Base-by-base conservation (phyloP, 1,140 invertebrate genomes). In the Sycophaga agraensis region DNA sequence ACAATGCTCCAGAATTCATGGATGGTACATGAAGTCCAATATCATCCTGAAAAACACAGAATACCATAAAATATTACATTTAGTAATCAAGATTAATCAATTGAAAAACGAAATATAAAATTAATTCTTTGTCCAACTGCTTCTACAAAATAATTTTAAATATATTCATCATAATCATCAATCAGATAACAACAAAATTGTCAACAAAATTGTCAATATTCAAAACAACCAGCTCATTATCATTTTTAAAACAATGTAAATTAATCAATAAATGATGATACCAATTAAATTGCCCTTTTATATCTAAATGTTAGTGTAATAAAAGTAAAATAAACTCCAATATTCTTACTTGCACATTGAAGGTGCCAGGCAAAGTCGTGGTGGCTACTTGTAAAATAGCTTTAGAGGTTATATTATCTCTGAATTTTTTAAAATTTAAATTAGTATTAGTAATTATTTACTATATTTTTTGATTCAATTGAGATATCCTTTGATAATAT, bases 1-100 rank as follows among this genome's bases (percentile, higher is more conserved):
- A 56, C 19, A 83, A 54, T 43, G 82, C 81, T 46, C 74, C 82
- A 43, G 74, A 50, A 54, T 76, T 75, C 22, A 79, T 56, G 24
- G 68, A 59, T 49, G 68, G 48, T 45, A 34, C 7, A 54, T 73
- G 73, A 2, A 64, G 56, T 43, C 65, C 63, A 35, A 43, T 60
- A 6, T 46, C 11, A 28, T 45, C 24, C 19, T 50, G 22, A 42
- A 53, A 53, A 37, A 50, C 17, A 59, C 48, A 16, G 6, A 6
- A 31, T 28, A 2, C 2, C 19, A 22, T n/a, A 35, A n/a, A n/a
- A 35, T 35, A 21, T 14, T 34, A 8, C 3, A n/a, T 37, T n/a
- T 35, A 46, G 14, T 35, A 22, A 34, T 19, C 4, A 21, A 31
- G 1, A 24, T 42, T 53, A 2, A 39, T n/a, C n/a, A n/a, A n/a